Evolutionary conservation across 2,113 vertebrate species (phyloP).

Genomic region (Cricetomys ansorgei): DNA sequence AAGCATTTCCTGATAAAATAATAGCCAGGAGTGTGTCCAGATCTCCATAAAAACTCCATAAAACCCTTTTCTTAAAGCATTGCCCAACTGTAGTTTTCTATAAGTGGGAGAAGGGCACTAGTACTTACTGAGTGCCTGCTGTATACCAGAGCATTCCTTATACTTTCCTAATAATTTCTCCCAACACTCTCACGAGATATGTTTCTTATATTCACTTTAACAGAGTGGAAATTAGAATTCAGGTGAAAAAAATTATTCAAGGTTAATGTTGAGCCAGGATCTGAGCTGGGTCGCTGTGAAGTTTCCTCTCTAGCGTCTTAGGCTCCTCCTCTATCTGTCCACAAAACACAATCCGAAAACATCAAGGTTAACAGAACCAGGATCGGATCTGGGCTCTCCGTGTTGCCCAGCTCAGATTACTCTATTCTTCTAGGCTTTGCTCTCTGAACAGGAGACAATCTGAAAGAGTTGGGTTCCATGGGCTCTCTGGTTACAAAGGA

Average conservation of each 20-base stretch:
- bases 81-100: background rate
- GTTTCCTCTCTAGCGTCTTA: background rate
- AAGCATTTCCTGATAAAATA: conserved; percentile 20
- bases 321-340: background rate
- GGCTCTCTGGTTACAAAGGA: background rate
- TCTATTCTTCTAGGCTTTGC: background rate
- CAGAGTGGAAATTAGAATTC: background rate
- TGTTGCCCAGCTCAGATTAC: background rate
- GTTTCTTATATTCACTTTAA: background rate
- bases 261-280: background rate
- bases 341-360: background rate
- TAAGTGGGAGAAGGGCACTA: background rate
- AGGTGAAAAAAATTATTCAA: background rate
- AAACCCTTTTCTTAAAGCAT: background rate
- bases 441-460: background rate
- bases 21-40: background rate
- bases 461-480: background rate
- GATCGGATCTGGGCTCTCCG: background rate
- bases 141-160: background rate
- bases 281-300: background rate
- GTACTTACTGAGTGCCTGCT: background rate
- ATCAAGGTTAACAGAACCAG: background rate
- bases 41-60: background rate
- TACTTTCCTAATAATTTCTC: background rate
- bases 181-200: background rate